Evolutionary conservation across 1,140 invertebrate genomes (phyloP).

Genomic region (Apis mellifera): DNA sequence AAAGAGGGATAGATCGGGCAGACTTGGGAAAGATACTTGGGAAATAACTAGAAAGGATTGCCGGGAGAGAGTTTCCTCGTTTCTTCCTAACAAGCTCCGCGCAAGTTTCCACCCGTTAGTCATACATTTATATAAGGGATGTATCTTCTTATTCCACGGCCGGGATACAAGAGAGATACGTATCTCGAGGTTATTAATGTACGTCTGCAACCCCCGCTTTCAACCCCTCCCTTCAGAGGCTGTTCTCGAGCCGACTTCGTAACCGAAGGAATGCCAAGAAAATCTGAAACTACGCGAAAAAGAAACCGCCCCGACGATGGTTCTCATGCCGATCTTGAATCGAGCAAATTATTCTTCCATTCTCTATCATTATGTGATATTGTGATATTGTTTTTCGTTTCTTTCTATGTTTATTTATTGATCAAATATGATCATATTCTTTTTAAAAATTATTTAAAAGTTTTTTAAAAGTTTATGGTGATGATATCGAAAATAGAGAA

Average conservation of each 20-base stretch:
- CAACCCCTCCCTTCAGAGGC: conserved; percentile 9
- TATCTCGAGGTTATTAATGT: conserved; percentile 80
- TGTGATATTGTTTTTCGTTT: not conserved
- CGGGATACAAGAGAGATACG: conserved; percentile 71
- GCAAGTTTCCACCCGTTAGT: conserved; percentile 73
- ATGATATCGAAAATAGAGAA: too few species aligned
- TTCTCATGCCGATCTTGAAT: conserved; percentile 59
- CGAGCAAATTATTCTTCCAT: not conserved
- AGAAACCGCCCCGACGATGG: conserved; percentile 42
- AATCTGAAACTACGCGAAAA: conserved; percentile 68
- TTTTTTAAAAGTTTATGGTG: too few species aligned
- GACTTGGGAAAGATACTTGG: conserved; percentile 38
- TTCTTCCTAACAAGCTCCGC: conserved; percentile 74
- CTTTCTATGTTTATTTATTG: too few species aligned
- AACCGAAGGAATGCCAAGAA: conserved; percentile 69
- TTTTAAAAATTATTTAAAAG: too few species aligned
- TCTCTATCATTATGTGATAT: not conserved
- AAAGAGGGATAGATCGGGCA: conserved; percentile 1
- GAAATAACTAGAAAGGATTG: conserved; percentile 60
- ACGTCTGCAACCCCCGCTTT: conserved; percentile 69
- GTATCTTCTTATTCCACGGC: conserved; percentile 69
- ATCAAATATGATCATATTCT: too few species aligned
- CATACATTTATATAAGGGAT: conserved; percentile 77
- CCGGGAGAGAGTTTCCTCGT: conserved; percentile 63
- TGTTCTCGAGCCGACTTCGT: conserved; percentile 21